Evolutionary conservation across 2,888 invertebrate genomes (phyloP), one percentile per base, ranked within the genome.

Genomic region (Melanophora roralis): DNA sequence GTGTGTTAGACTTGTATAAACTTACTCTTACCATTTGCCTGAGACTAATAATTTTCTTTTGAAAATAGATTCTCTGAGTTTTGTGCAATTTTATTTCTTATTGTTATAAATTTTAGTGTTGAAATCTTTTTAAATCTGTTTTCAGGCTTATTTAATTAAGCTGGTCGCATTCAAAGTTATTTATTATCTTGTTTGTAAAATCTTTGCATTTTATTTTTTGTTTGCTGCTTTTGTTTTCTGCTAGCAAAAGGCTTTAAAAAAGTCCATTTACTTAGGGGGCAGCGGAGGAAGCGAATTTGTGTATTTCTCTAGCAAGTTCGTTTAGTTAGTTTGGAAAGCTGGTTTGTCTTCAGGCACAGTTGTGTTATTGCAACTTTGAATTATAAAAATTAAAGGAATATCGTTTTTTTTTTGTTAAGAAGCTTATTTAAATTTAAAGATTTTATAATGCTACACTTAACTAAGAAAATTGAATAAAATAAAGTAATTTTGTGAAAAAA

Each of bases 71-170:
- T 27, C 4, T 45, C 51, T 19, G 14, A 59, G 45, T 74, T 14
- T 14, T 67, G 19, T 73, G 45, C 32, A 32, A 40, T 71, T 55
- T 57, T 27, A 9, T 59, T 45, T 49, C 27, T 53, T 47, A n/a
- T 57, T 32, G 9, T n/a, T 32, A 16, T 32, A 53, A 77, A 57
- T 51, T 32, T 55, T 59, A 71, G 78, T 81, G 81, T 76, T 81
- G 78, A 80, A 82, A 80, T 82, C 82, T 82, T 79, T 82, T 79
- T 64, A 82, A 82, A 82, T 79, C 82, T 80, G 79, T 82, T 82
- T 77, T 69, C 67, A 74, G 72, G 79, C 79, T 82, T 77, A 82
- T 82, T 82, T 82, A 82, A 82, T 82, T 82, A 77, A 81, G 81
- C 81, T 77, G 81, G 81, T 68, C 67, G 67, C 78, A 75, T 81